Evolutionary conservation across 2,113 vertebrate genomes (phyloP).

Genomic region (Oxyura jamaicensis): DNA sequence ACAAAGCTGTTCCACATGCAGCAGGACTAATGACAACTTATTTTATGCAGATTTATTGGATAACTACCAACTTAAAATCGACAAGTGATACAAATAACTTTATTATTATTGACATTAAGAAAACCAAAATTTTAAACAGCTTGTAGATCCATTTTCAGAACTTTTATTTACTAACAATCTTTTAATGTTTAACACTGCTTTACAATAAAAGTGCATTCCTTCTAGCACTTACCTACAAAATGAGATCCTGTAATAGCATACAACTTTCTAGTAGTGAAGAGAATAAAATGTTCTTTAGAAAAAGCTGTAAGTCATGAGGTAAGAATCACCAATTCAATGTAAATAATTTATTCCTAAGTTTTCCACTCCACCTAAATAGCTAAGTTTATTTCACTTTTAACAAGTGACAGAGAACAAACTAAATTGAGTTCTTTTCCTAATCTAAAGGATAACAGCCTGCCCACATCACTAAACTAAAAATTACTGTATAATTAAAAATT

Average conservation of each 20-base stretch:
- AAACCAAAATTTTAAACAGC: too few species aligned
- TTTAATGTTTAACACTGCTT: too few species aligned
- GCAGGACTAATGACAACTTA: neutral
- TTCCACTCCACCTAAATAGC: neutral
- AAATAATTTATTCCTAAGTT: neutral
- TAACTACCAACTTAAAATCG: too few species aligned
- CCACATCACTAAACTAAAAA: neutral
- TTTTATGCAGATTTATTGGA: neutral
- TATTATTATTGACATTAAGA: too few species aligned
- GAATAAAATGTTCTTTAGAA: too few species aligned
- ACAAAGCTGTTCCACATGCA: neutral
- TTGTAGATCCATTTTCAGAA: too few species aligned
- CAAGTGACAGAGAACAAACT: neutral
- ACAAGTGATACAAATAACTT: neutral
- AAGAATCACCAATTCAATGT: neutral
- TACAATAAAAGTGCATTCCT: too few species aligned
- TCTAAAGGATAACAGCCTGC: neutral
- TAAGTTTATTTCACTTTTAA: neutral
- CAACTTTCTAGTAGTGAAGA: too few species aligned
- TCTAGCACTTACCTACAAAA: too few species aligned
- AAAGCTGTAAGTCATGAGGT: neutral
- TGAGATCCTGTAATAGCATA: too few species aligned
- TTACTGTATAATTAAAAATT: too few species aligned
- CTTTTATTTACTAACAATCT: too few species aligned
- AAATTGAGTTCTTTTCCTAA: neutral